Percentiles rank a stretch among this genome's conserved stretches.
Conservation (phyloP, 2,888 invertebrate species). For the Hofmannophila pseudospretella region DNA sequence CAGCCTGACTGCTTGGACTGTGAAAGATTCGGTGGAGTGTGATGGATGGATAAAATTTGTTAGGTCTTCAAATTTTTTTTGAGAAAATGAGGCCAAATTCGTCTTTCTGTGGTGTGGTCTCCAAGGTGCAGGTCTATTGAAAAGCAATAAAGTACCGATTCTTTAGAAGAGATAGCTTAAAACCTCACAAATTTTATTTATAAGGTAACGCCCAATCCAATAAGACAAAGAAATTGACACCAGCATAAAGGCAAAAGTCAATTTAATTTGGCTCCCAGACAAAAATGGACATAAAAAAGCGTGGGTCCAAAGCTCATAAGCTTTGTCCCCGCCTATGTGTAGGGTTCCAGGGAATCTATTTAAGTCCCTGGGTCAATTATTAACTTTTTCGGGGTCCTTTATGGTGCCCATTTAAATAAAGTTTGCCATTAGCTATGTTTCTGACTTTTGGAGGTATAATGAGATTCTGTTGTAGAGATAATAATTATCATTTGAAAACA, state of each 20-base stretch:
- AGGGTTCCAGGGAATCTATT: constrained; percentile 45
- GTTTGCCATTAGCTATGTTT: constrained; percentile 40
- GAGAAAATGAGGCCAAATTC: too few species aligned
- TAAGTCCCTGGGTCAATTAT: constrained; percentile 48
- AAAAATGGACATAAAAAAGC: constrained; percentile 43
- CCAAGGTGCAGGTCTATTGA: too few species aligned
- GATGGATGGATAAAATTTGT: too few species aligned
- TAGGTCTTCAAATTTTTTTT: too few species aligned
- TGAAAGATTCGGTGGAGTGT: too few species aligned
- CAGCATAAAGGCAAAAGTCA: constrained; percentile 42
- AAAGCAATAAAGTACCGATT: too few species aligned
- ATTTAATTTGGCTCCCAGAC: constrained; percentile 68
- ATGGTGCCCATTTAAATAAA: constrained; percentile 36
- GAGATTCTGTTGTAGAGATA: too few species aligned
- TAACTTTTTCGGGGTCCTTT: constrained; percentile 45
- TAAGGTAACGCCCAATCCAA: neutral
- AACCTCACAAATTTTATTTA: too few species aligned
- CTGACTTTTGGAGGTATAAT: neutral
- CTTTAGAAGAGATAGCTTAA: too few species aligned
- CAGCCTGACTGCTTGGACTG: too few species aligned
- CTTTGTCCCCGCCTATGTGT: constrained; percentile 60
- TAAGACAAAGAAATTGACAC: constrained; percentile 8
- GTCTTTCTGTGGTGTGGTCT: too few species aligned
- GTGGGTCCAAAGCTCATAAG: constrained; percentile 47
- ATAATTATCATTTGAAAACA: too few species aligned